Conservation (phyloP, 1,140 invertebrate species). For the Lordiphosa mommai region DNA sequence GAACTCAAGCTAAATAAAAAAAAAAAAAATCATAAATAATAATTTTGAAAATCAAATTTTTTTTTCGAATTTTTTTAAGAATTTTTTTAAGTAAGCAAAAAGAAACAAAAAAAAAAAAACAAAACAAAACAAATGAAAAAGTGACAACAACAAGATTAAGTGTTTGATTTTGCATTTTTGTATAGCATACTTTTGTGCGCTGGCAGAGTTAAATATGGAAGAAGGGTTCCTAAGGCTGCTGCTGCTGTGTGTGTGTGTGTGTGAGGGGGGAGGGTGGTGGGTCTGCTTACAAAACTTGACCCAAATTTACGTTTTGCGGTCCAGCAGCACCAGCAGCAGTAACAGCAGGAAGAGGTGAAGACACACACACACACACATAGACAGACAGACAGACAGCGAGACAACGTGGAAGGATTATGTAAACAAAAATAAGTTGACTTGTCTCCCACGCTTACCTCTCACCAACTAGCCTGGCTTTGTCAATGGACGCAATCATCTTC, state of each 20-base stretch:
- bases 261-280: neutral
- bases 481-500: conserved; percentile 67
- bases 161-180: conserved; percentile 35
- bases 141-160: conserved; percentile 29
- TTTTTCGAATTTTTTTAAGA: neutral
- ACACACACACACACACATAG: neutral
- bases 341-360: conserved; percentile 18
- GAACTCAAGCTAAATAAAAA: conserved; percentile 6
- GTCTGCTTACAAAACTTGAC: conserved; percentile 66
- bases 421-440: conserved; percentile 63
- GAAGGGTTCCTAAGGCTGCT: conserved; percentile 15
- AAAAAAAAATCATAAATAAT: conserved; percentile 22
- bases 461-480: no score
- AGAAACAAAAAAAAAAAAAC: conserved; percentile 8
- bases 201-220: conserved; percentile 35
- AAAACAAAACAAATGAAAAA: conserved; percentile 6
- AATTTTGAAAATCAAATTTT: conserved; percentile 18
- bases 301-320: conserved; percentile 70
- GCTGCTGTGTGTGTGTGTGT: neutral
- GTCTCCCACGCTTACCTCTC: conserved; percentile 4
- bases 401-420: conserved; percentile 74
- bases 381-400: conserved; percentile 25
- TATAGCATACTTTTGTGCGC: conserved; percentile 48
- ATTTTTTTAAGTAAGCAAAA: conserved; percentile 10
- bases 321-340: conserved; percentile 33